These are phyloP conservation scores for Drosophila arizonae DNA, from an alignment of 1,140 invertebrate genomes.

Conservation along the genomic window DNA sequence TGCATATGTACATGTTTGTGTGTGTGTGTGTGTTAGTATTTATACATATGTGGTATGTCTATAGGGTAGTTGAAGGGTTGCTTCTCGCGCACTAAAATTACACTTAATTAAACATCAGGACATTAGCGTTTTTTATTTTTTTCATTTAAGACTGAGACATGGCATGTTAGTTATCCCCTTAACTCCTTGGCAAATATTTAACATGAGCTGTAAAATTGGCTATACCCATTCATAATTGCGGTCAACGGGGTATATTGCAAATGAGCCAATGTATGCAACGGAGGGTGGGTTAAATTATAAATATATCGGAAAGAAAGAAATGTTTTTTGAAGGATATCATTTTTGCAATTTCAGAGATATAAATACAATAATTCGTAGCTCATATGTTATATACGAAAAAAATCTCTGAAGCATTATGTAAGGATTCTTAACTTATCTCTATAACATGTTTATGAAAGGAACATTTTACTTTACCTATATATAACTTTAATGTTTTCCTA, in stretches of 20 bases:
- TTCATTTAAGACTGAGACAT: slow-evolving; percentile 33
- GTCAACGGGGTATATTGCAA: not conserved
- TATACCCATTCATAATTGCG: not conserved
- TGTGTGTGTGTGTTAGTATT: not conserved
- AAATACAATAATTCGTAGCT: no score
- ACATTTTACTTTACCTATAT: no score
- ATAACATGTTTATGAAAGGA: no score
- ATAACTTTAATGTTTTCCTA: no score
- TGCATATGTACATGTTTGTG: not conserved
- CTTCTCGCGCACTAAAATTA: slow-evolving; percentile 65
- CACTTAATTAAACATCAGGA: slow-evolving; percentile 73
- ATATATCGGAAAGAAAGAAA: no score
- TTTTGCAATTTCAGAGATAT: no score
- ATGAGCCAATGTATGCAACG: not conserved
- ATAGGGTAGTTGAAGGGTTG: slow-evolving; percentile 39
- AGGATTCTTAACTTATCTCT: no score
- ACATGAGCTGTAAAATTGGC: not conserved
- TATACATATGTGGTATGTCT: slow-evolving; percentile 15
- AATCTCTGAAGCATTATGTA: no score
- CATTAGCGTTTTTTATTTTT: slow-evolving; percentile 57
- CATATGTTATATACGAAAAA: no score
- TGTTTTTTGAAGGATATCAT: no score
- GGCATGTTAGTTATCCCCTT: slow-evolving; percentile 4
- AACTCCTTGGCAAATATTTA: slow-evolving; percentile 11
- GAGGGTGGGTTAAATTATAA: not conserved